Conservation (phyloP, 2,888 invertebrate species). For the Azorinus chamasolen region DNA sequence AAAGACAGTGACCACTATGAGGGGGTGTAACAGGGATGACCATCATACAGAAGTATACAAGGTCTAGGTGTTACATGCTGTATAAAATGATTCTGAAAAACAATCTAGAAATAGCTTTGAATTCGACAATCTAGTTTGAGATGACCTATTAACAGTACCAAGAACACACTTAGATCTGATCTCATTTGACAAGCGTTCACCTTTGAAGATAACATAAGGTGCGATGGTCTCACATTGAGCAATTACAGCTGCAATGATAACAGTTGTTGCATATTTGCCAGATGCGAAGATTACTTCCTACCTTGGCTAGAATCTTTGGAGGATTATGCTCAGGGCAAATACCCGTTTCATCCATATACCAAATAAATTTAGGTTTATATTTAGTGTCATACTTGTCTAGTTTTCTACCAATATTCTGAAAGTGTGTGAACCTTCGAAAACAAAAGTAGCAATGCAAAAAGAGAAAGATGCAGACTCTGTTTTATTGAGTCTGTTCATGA, state of each 20-base stretch:
- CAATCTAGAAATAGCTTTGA: conserved; percentile 34
- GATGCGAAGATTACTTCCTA: conserved; percentile 24
- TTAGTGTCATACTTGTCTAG: conserved; percentile 19
- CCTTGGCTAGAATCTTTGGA: conserved; percentile 35
- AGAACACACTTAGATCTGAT: conserved; percentile 18
- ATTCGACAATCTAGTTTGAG: conserved; percentile 32
- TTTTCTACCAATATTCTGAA: conserved; percentile 1
- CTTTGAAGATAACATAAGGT: conserved; percentile 49
- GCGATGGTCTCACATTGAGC: conserved; percentile 33
- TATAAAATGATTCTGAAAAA: conserved; percentile 38
- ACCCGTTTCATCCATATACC: conserved; percentile 44
- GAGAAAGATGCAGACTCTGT: too few species aligned
- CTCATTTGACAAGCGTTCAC: conserved; percentile 33
- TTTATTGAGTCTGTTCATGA: too few species aligned
- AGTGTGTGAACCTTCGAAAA: too few species aligned
- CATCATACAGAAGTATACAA: conserved; percentile 50
- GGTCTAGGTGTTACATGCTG: conserved; percentile 28
- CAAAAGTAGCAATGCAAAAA: too few species aligned
- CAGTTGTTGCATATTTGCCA: conserved; percentile 26
- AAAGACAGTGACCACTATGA: conserved; percentile 45
- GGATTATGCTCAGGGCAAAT: conserved; percentile 45
- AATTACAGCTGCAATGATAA: conserved; percentile 40
- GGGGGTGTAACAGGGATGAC: conserved; percentile 50
- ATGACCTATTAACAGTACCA: conserved; percentile 29
- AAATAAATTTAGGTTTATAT: conserved; percentile 26